Evolutionary conservation across 2,888 invertebrate species (phyloP).

Genomic region (Epistrophella euchroma): DNA sequence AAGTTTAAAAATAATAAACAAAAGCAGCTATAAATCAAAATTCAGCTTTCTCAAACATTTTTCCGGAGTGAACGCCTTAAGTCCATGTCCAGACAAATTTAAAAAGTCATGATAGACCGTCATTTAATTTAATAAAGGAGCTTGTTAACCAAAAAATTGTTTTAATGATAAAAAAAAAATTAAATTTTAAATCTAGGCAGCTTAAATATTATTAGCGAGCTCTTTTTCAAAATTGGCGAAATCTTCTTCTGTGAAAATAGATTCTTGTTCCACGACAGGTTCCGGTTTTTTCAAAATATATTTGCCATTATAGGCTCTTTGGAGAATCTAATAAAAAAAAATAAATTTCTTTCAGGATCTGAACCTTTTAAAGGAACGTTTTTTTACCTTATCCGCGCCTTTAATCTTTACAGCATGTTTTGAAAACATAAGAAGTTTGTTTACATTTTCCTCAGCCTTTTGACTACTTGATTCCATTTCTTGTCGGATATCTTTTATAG

Average conservation of each 20-base stretch:
- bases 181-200: background rate
- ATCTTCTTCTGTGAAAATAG: constrained; percentile 66
- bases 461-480: constrained; percentile 28
- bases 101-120: no score
- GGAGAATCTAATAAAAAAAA: constrained; percentile 33
- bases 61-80: no score
- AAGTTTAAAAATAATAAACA: no score
- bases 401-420: constrained; percentile 48
- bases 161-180: background rate
- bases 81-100: no score
- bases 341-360: background rate
- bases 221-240: constrained; percentile 66
- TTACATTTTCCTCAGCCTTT: constrained; percentile 43
- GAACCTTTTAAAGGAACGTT: background rate
- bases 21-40: no score
- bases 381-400: constrained; percentile 48
- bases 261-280: constrained; percentile 43
- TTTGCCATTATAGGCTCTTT: constrained; percentile 35
- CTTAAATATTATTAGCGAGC: constrained; percentile 36
- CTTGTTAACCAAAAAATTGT: background rate
- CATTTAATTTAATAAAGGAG: no score
- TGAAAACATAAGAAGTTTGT: constrained; percentile 44
- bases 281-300: constrained; percentile 41
- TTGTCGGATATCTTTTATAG: constrained; percentile 47
- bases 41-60: no score